These are phyloP conservation scores for Acipenser ruthenus DNA, from an alignment of 2,797 vertebrate genomes.

Conservation along the genomic window DNA sequence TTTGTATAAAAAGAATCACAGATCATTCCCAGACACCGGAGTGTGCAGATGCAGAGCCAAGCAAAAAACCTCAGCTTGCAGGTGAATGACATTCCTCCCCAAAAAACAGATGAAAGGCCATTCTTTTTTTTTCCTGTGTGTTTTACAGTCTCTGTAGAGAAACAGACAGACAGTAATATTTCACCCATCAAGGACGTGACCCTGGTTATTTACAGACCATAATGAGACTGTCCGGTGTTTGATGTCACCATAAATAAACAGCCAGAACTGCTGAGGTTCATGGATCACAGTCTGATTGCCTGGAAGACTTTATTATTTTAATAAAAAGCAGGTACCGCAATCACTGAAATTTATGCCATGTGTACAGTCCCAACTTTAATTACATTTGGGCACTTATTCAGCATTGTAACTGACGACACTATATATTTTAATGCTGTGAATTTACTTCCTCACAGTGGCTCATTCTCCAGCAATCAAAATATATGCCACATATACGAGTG, in stretches of 20 bases:
- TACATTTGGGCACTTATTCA: constrained; percentile 38
- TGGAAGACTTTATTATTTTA: constrained; percentile 57
- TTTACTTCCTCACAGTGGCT: background rate
- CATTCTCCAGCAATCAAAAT: background rate
- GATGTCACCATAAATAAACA: constrained; percentile 77
- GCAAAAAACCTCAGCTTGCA: background rate
- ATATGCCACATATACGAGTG: background rate
- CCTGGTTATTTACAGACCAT: constrained; percentile 72
- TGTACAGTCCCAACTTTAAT: constrained; percentile 18
- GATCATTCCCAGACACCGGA: background rate
- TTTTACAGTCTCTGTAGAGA: constrained; percentile 53
- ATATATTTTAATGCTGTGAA: background rate
- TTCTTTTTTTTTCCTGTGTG: constrained; percentile 52
- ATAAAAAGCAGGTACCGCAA: constrained; percentile 52
- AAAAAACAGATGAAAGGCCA: constrained; percentile 1
- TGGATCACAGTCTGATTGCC: constrained; percentile 45
- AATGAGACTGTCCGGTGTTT: constrained; percentile 72
- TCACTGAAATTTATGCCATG: constrained; percentile 43
- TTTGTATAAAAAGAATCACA: no score
- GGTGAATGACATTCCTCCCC: background rate
- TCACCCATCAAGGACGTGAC: constrained; percentile 75
- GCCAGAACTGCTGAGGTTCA: constrained; percentile 56
- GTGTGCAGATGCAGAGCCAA: background rate
- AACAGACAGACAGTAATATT: constrained; percentile 54
- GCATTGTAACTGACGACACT: constrained; percentile 56